Percentiles rank a stretch among this genome's conserved stretches.
Conservation (phyloP, 2,888 invertebrate species). For the Axea sp. region DNA sequence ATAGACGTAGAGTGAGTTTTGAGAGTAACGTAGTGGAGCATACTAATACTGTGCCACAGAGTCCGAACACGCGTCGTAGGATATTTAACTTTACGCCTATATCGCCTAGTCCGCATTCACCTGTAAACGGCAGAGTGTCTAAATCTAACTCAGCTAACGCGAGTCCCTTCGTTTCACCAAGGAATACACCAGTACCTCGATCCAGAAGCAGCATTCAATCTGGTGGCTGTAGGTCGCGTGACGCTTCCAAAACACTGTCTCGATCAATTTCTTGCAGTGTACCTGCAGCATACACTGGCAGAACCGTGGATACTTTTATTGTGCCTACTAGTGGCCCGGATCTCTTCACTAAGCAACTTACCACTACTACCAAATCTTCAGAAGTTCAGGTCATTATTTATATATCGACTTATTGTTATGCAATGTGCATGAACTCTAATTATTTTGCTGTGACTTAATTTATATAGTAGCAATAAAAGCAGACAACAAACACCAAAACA, state of each 20-base stretch:
- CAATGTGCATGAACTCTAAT: too few relatives aligned
- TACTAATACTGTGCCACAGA: constrained; percentile 82
- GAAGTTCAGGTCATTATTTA: constrained; percentile 64
- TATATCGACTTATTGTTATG: neutral
- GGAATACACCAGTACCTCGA: constrained; percentile 87
- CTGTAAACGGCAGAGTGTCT: constrained; percentile 81
- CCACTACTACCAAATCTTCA: constrained; percentile 69
- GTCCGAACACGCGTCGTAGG: constrained; percentile 88
- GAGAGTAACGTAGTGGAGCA: constrained; percentile 79
- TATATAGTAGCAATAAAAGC: too few relatives aligned
- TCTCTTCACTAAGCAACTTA: constrained; percentile 61
- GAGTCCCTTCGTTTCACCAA: constrained; percentile 91
- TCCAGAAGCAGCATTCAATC: constrained; percentile 83
- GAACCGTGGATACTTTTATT: constrained; percentile 72
- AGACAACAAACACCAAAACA: too few relatives aligned
- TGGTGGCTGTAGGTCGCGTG: constrained; percentile 74
- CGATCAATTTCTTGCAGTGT: constrained; percentile 77
- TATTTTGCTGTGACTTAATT: too few relatives aligned
- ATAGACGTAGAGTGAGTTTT: constrained; percentile 82
- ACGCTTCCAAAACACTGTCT: constrained; percentile 70
- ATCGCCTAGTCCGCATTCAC: constrained; percentile 88
- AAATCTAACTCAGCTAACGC: constrained; percentile 85
- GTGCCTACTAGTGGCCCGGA: constrained; percentile 74
- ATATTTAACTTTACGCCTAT: constrained; percentile 93
- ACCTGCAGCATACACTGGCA: constrained; percentile 72